Conservation (phyloP, 2,888 invertebrate genomes). For the Horisme vitalbata region DNA sequence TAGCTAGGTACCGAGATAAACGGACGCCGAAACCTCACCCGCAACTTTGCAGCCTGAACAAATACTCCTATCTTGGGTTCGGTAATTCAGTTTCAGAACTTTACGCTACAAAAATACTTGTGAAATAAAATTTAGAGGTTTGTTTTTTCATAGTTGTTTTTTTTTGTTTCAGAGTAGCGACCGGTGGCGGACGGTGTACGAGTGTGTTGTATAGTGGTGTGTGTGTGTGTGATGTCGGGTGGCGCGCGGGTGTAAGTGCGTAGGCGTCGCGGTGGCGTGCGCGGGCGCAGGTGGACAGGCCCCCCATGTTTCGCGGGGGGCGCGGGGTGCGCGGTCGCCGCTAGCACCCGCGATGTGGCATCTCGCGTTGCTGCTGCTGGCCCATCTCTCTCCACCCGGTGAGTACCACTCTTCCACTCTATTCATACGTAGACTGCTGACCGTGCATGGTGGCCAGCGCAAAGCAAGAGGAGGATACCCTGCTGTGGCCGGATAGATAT, state of each 20-base stretch:
- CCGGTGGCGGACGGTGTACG: conserved; percentile 6
- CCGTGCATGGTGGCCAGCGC: too few relatives aligned
- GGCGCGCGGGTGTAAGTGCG: conserved; percentile 33
- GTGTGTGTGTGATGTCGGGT: conserved; percentile 33
- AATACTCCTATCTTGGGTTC: conserved; percentile 28
- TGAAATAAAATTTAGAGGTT: background rate
- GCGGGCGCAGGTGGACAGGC: conserved; percentile 42
- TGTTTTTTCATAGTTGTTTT: background rate
- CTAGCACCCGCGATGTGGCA: conserved; percentile 60
- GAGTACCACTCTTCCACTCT: conserved; percentile 33
- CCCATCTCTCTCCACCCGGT: conserved; percentile 63
- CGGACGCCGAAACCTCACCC: conserved; percentile 16
- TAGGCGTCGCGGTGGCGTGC: conserved; percentile 35
- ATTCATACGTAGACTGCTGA: too few relatives aligned
- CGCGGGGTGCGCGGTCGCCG: conserved; percentile 49
- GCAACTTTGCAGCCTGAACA: conserved; percentile 27
- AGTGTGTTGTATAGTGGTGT: conserved; percentile 8
- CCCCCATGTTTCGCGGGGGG: conserved; percentile 34
- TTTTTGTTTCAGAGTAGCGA: conserved; percentile 23
- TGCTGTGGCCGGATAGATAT: too few relatives aligned
- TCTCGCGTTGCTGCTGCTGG: conserved; percentile 62
- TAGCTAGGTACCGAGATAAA: conserved; percentile 7
- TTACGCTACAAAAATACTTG: conserved; percentile 28
- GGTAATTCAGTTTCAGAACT: conserved; percentile 28
- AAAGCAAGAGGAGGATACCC: too few relatives aligned